Percentiles rank a stretch among this genome's conserved stretches.
Conservation (phyloP, 2,113 vertebrate species). For the Scartelaos histophorus region DNA sequence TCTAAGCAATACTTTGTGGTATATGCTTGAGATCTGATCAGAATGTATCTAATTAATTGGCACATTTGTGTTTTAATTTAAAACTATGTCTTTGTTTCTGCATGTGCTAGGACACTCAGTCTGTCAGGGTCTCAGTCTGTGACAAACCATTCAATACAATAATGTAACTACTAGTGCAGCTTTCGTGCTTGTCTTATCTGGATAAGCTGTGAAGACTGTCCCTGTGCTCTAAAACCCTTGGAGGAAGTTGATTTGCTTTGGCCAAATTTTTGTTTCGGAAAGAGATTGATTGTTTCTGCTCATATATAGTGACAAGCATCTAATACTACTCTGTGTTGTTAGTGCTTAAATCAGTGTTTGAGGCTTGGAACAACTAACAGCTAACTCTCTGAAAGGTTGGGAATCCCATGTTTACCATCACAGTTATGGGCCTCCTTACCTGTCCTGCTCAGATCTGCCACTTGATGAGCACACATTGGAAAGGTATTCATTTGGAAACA, state of each 20-base stretch:
- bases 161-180: too few species aligned
- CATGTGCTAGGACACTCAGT: neutral
- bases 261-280: too few species aligned
- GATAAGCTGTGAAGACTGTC: too few species aligned
- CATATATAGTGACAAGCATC: too few species aligned
- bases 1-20: constrained; percentile 10
- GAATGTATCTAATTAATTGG: neutral
- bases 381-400: neutral
- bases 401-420: constrained; percentile 14
- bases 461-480: constrained; percentile 47
- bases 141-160: neutral
- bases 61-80: neutral
- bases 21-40: constrained; percentile 15
- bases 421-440: constrained; percentile 21
- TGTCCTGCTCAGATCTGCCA: constrained; percentile 5
- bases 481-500: constrained; percentile 60
- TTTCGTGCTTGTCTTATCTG: too few species aligned
- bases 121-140: neutral
- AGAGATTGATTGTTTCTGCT: too few species aligned
- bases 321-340: too few species aligned
- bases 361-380: too few species aligned
- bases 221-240: too few species aligned
- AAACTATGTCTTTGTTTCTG: neutral
- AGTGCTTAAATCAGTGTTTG: too few species aligned
- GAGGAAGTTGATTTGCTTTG: too few species aligned